These are phyloP conservation scores for Tipula lateralis DNA, from an alignment of 2,888 invertebrate species.

Conservation along the genomic window DNA sequence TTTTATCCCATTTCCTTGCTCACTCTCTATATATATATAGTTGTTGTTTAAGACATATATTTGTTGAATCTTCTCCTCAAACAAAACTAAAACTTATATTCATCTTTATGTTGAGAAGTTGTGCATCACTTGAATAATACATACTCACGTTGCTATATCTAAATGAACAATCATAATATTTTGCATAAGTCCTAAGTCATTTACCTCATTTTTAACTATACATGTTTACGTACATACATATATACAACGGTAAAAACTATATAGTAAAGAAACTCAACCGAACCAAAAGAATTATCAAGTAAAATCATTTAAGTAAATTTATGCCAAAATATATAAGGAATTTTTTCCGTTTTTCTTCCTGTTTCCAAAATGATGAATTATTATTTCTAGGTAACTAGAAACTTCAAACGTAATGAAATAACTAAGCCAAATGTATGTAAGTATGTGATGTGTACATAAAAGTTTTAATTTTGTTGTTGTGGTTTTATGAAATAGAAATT, in stretches of 20 bases:
- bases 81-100: not conserved
- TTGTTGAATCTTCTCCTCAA: not conserved
- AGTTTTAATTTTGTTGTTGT: not conserved
- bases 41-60: not conserved
- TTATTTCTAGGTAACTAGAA: slow-evolving; percentile 5
- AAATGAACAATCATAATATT: slow-evolving; percentile 15
- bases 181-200: slow-evolving; percentile 19
- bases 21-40: not conserved
- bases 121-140: not conserved
- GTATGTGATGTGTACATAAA: not conserved
- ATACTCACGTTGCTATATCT: not conserved
- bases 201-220: not conserved
- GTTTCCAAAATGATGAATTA: slow-evolving; percentile 9
- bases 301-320: not conserved
- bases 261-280: not conserved
- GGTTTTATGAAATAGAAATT: not conserved
- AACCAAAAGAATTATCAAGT: not conserved
- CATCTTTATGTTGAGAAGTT: not conserved
- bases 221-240: not conserved
- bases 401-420: not conserved
- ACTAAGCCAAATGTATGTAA: not conserved
- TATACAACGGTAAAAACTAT: not conserved
- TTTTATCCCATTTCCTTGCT: slow-evolving; percentile 13
- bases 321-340: not conserved
- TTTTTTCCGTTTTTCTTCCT: not conserved